Conservation (phyloP, 2,888 invertebrate species). For the Caradrina kadenii region DNA sequence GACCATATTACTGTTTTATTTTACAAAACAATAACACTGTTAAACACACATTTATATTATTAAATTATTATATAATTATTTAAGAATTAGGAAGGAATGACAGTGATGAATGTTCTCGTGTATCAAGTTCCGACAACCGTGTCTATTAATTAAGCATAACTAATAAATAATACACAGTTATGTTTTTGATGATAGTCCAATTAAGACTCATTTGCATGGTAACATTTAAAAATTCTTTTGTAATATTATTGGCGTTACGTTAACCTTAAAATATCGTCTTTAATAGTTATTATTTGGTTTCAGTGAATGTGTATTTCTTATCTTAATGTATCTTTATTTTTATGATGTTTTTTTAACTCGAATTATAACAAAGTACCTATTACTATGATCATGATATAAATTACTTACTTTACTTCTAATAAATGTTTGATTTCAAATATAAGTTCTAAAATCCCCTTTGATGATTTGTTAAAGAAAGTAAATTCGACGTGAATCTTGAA, state of each 20-base stretch:
- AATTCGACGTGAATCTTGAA: no score
- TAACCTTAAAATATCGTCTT: slow-evolving; percentile 17
- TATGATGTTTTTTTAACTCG: slow-evolving; percentile 19
- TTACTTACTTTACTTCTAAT: not conserved
- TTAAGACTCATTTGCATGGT: slow-evolving; percentile 58
- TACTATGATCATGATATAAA: not conserved
- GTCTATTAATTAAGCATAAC: slow-evolving; percentile 54
- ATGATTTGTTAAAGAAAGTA: no score
- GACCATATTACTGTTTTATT: slow-evolving; percentile 39
- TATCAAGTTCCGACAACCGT: slow-evolving; percentile 60
- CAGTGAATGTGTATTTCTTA: slow-evolving; percentile 11
- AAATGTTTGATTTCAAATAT: not conserved
- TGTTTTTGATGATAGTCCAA: slow-evolving; percentile 61
- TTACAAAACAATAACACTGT: slow-evolving; percentile 41
- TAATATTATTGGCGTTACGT: slow-evolving; percentile 20
- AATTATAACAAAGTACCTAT: not conserved
- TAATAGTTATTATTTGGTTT: slow-evolving; percentile 19
- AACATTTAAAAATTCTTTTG: slow-evolving; percentile 50
- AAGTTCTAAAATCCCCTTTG: not conserved
- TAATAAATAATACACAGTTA: slow-evolving; percentile 64
- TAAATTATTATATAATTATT: slow-evolving; percentile 57
- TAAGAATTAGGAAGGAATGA: slow-evolving; percentile 63
- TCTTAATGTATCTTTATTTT: slow-evolving; percentile 22
- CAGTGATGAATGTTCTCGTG: slow-evolving; percentile 55
- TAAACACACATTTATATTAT: slow-evolving; percentile 48